A percentile compares a stretch with the other conserved stretches of the same genome.
phyloP scores from a whole-genome alignment of 2,797 vertebrate genomes.

The Phoebastria nigripes region DNA sequence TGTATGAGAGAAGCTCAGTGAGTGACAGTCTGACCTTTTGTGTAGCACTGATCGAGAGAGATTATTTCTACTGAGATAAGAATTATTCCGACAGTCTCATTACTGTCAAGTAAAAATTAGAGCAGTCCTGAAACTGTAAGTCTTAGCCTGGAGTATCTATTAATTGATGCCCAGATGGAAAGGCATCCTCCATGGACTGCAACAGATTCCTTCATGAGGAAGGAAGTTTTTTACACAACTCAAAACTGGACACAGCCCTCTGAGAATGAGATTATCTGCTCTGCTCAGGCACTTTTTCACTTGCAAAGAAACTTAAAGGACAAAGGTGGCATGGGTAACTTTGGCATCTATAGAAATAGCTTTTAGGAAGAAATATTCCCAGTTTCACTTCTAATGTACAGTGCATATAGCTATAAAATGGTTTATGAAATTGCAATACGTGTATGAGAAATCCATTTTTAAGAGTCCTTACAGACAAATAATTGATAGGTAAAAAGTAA shows the following conservation, averaged over 20 bases:
- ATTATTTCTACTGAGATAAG: not conserved
- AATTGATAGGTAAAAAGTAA: not conserved
- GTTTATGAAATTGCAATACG: not conserved
- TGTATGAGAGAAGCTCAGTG: not conserved
- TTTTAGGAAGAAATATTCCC: not conserved
- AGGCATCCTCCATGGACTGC: not conserved
- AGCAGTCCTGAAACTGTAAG: not conserved
- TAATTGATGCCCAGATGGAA: constrained; percentile 18
- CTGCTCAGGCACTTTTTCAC: not conserved
- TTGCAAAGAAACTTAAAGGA: not conserved
- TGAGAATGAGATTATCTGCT: not conserved
- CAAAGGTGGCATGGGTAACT: not conserved
- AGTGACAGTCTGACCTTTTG: not conserved
- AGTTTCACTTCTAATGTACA: not conserved
- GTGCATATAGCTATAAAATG: not conserved
- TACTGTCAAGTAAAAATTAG: constrained; percentile 17
- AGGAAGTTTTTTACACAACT: not conserved
- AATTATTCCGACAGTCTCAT: constrained; percentile 19
- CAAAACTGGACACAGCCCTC: not conserved
- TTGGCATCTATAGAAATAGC: not conserved
- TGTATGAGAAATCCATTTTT: not conserved
- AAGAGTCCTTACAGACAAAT: not conserved
- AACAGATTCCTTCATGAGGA: not conserved
- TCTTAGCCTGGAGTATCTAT: not conserved
- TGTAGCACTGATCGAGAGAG: not conserved